These are phyloP conservation scores for Castor canadensis DNA, from an alignment of 2,113 vertebrate species.

Conservation along the genomic window DNA sequence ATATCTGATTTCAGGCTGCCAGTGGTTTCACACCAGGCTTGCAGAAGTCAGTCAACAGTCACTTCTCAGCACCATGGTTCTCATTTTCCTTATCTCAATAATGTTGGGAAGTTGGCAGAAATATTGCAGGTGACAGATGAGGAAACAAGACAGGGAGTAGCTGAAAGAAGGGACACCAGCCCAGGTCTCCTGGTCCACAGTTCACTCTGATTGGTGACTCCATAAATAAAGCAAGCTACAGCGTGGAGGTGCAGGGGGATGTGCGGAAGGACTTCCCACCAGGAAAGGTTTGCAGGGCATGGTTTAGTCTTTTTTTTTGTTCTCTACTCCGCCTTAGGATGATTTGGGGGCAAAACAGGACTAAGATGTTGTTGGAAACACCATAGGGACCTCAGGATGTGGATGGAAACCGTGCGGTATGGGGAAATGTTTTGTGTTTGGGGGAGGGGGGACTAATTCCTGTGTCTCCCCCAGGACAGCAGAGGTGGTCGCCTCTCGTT, in stretches of 20 bases:
- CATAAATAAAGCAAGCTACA: neutral
- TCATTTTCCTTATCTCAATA: neutral
- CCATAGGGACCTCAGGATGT: neutral
- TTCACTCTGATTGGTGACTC: neutral
- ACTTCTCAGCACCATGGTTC: neutral
- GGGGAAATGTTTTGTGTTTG: neutral
- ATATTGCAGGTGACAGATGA: neutral
- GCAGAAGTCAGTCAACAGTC: neutral
- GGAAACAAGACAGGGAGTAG: neutral
- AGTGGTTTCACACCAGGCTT: neutral
- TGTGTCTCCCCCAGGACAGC: constrained; percentile 78
- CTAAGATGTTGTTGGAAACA: neutral
- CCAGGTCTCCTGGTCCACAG: neutral
- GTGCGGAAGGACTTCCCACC: constrained; percentile 4
- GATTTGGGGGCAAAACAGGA: neutral
- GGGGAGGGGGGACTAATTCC: neutral
- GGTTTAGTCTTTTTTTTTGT: neutral
- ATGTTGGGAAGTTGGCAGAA: neutral
- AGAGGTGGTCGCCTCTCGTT: constrained; percentile 86
- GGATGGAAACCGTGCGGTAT: neutral
- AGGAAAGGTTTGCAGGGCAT: neutral
- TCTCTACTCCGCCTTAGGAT: constrained; percentile 11
- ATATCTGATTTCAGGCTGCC: neutral
- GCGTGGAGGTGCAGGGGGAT: neutral
- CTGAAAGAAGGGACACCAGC: neutral